phyloP scores from a whole-genome alignment of 2,888 invertebrate genomes.

The Diogma glabrata region DNA sequence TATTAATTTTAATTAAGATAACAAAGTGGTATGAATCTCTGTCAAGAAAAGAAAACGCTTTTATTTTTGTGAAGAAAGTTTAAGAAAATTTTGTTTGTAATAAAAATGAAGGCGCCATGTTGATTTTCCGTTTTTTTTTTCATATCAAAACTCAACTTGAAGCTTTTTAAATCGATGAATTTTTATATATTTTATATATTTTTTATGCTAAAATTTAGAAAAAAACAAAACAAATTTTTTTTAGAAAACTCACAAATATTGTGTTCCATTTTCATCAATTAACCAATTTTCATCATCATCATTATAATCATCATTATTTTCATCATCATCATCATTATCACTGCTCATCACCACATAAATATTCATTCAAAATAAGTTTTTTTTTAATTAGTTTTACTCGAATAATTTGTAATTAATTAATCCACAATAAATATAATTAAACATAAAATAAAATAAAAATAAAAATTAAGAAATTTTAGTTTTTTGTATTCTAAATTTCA shows the following conservation, averaged over 20 bases:
- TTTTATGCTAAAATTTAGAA: not conserved
- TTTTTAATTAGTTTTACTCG: not conserved
- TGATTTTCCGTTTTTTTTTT: conserved; percentile 7
- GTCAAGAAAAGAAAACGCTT: too few relatives aligned
- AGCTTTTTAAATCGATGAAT: not conserved
- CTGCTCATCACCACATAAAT: conserved; percentile 8
- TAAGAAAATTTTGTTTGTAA: too few relatives aligned
- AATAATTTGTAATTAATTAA: not conserved
- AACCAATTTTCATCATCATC: conserved; percentile 8
- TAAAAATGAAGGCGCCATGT: conserved; percentile 5
- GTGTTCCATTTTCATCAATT: conserved; percentile 9
- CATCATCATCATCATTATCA: conserved; percentile 7
- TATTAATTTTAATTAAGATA: too few relatives aligned
- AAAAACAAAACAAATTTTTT: not conserved
- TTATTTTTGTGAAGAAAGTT: too few relatives aligned
- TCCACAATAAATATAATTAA: not conserved
- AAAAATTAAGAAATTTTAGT: too few relatives aligned
- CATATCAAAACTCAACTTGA: not conserved
- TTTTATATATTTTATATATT: not conserved
- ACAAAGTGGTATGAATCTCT: too few relatives aligned
- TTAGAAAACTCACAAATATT: conserved; percentile 8
- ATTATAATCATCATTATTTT: conserved; percentile 8
- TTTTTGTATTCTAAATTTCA: too few relatives aligned
- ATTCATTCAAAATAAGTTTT: not conserved
- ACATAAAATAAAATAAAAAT: conserved; percentile 3